Percentiles rank a stretch among this genome's conserved stretches.
These are phyloP conservation scores for Leptodactylus fallax DNA, from an alignment of 2,797 vertebrate genomes.

Conservation along the genomic window DNA sequence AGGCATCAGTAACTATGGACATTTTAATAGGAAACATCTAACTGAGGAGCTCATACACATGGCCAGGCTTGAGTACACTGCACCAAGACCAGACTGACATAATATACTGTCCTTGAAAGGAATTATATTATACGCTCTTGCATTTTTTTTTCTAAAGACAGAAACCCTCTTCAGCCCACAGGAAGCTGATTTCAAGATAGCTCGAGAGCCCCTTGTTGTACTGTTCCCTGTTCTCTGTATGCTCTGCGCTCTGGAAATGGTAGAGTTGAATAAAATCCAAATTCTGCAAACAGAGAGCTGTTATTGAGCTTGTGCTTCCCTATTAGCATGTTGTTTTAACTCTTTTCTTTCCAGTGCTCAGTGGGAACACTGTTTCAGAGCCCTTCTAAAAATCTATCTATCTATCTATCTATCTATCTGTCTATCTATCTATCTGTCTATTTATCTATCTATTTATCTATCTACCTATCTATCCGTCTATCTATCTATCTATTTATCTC, in stretches of 20 bases:
- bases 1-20: background rate
- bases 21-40: background rate
- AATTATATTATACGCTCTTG: background rate
- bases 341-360: no score
- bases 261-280: background rate
- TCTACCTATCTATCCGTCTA: no score
- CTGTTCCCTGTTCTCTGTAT: background rate
- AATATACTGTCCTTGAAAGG: background rate
- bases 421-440: no score
- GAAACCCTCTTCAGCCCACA: background rate
- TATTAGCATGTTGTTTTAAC: no score
- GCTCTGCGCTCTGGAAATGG: background rate
- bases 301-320: no score
- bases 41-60: background rate
- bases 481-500: no score
- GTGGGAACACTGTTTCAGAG: no score
- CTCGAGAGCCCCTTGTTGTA: background rate
- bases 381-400: no score
- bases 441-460: no score
- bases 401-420: no score
- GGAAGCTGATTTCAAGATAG: no score
- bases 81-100: background rate
- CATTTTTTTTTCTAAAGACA: background rate
- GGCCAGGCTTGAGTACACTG: background rate
- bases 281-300: background rate